A percentile compares a stretch with the other conserved stretches of the same genome.
phyloP scores from a whole-genome alignment of 2,888 invertebrate genomes.

The Gandaritis pyraliata region DNA sequence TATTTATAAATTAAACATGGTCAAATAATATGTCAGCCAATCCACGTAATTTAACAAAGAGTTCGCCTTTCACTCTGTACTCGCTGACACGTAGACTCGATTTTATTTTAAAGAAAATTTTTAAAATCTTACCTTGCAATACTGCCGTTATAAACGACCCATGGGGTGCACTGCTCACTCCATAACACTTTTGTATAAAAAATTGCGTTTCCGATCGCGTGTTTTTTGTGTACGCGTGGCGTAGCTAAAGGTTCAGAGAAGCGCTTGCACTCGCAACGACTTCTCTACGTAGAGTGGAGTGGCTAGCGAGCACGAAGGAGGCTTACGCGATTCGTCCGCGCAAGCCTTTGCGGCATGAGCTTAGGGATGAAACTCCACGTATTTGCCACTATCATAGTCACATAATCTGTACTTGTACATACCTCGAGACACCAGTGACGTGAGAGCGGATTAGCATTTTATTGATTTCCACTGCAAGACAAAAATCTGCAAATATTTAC shows the following conservation, averaged over 20 bases:
- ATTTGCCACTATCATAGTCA: too few relatives aligned
- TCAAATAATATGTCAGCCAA: constrained; percentile 58
- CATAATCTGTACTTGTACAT: too few relatives aligned
- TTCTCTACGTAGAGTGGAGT: constrained; percentile 61
- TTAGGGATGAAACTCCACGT: constrained; percentile 26
- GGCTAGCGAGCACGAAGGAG: constrained; percentile 33
- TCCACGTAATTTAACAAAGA: constrained; percentile 75
- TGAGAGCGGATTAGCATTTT: too few relatives aligned
- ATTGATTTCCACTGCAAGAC: too few relatives aligned
- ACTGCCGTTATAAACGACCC: constrained; percentile 52
- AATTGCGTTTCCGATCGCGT: constrained; percentile 55
- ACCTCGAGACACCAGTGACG: too few relatives aligned
- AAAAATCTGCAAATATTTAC: too few relatives aligned
- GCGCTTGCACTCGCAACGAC: constrained; percentile 67
- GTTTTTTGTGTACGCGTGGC: constrained; percentile 45
- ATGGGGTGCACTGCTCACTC: constrained; percentile 55
- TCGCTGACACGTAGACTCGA: constrained; percentile 79
- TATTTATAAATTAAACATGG: constrained; percentile 34
- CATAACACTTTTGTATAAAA: constrained; percentile 57
- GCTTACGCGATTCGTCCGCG: constrained; percentile 37
- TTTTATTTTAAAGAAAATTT: constrained; percentile 61
- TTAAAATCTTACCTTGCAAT: constrained; percentile 65
- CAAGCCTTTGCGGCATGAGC: constrained; percentile 8
- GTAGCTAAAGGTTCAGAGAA: constrained; percentile 28
- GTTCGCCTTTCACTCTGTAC: constrained; percentile 80